A percentile compares a stretch with the other conserved stretches of the same genome.
These are phyloP conservation scores for Tor tambroides DNA, from an alignment of 2,113 vertebrate genomes.

Conservation along the genomic window DNA sequence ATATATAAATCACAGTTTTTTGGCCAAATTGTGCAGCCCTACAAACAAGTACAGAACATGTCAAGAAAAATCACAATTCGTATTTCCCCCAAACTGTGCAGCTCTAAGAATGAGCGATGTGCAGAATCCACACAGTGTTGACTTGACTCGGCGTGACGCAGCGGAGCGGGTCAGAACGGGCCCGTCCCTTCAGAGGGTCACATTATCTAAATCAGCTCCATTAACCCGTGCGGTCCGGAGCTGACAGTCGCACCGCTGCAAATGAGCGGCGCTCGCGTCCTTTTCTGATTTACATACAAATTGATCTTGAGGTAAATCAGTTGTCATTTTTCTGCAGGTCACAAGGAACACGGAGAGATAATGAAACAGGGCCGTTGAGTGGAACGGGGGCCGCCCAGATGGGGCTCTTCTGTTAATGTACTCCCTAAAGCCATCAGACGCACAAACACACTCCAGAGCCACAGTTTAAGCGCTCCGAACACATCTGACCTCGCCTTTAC, in stretches of 20 bases:
- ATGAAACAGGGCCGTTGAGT: conserved; percentile 78
- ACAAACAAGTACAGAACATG: no score
- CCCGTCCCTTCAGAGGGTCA: conserved; percentile 55
- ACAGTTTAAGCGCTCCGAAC: conserved; percentile 5
- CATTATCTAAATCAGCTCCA: conserved; percentile 77
- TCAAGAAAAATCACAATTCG: no score
- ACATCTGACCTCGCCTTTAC: not conserved
- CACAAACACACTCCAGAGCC: conserved; percentile 40
- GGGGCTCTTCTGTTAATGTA: conserved; percentile 72
- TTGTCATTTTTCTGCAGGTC: conserved; percentile 80
- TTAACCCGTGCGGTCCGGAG: conserved; percentile 70
- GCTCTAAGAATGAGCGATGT: no score
- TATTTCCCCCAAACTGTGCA: no score
- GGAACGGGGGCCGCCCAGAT: conserved; percentile 74
- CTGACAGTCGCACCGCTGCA: conserved; percentile 67
- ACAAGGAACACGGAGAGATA: conserved; percentile 78
- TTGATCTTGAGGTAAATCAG: conserved; percentile 84
- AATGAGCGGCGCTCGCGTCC: conserved; percentile 74
- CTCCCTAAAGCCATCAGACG: conserved; percentile 54
- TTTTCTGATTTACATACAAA: conserved; percentile 83
- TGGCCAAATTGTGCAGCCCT: no score
- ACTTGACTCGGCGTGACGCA: conserved; percentile 52
- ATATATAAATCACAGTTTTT: no score
- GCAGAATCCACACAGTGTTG: conserved; percentile 2
- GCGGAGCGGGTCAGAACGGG: conserved; percentile 34